phyloP scores from a whole-genome alignment of 2,113 vertebrate genomes.

The Hypomesus transpacificus region DNA sequence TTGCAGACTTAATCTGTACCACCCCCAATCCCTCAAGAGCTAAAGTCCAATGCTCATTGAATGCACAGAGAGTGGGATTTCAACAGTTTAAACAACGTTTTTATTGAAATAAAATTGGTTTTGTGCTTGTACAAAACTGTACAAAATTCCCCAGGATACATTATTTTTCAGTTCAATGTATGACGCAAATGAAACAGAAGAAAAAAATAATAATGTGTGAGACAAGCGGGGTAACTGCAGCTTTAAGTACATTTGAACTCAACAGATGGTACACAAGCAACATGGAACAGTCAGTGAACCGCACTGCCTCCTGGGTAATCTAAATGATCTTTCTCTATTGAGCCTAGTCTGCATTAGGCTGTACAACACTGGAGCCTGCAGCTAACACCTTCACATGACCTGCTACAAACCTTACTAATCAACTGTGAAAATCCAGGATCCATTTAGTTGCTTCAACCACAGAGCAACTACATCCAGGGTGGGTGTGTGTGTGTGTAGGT shows the following conservation, averaged over 20 bases:
- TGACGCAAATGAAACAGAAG: slow-evolving; percentile 18
- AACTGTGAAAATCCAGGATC: not conserved
- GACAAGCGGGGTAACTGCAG: slow-evolving; percentile 34
- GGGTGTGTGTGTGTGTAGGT: not conserved
- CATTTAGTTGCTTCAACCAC: no score
- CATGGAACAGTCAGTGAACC: slow-evolving; percentile 5
- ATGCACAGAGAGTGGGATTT: slow-evolving; percentile 60
- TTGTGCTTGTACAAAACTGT: slow-evolving; percentile 52
- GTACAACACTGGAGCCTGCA: slow-evolving; percentile 13
- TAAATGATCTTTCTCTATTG: slow-evolving; percentile 28
- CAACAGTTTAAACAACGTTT: slow-evolving; percentile 56
- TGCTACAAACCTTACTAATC: not conserved
- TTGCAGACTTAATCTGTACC: slow-evolving; percentile 4
- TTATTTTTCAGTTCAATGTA: slow-evolving; percentile 29
- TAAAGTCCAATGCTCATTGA: slow-evolving; percentile 43
- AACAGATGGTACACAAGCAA: slow-evolving; percentile 22
- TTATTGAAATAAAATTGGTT: slow-evolving; percentile 72
- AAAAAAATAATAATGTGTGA: slow-evolving; percentile 29
- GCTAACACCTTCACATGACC: slow-evolving; percentile 1
- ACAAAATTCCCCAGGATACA: slow-evolving; percentile 56
- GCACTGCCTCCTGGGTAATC: slow-evolving; percentile 7
- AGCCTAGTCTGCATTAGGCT: slow-evolving; percentile 13
- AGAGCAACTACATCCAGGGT: not conserved
- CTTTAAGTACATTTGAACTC: slow-evolving; percentile 43
- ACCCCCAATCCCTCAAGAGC: not conserved